phyloP scores from a whole-genome alignment of 2,888 invertebrate species.

The Tetranychus truncatus region DNA sequence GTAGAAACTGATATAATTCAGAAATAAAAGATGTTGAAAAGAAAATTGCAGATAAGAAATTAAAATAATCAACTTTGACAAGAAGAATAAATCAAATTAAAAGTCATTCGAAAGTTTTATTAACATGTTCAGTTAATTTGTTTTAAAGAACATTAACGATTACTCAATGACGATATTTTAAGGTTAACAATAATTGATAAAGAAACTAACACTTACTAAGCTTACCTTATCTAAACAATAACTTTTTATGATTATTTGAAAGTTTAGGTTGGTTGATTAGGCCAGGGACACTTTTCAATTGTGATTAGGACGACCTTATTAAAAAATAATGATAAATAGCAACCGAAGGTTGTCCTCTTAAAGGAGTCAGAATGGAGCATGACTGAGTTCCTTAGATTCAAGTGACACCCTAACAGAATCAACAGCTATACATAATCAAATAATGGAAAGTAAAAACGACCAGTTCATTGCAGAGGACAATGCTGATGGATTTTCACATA shows the following conservation, averaged over 20 bases:
- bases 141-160: neutral
- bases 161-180: neutral
- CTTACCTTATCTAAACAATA: neutral
- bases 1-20: too few species aligned
- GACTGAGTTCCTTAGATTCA: neutral
- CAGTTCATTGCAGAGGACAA: neutral
- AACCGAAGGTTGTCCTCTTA: neutral
- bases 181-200: slow-evolving; percentile 1
- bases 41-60: too few species aligned
- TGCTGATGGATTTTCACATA: too few species aligned
- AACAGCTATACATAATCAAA: neutral
- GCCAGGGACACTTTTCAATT: neutral
- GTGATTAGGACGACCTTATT: slow-evolving; percentile 1
- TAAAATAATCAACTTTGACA: neutral
- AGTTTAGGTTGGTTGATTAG: slow-evolving; percentile 1
- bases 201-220: neutral
- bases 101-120: neutral
- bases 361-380: neutral
- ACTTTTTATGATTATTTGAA: slow-evolving; percentile 1
- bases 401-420: neutral
- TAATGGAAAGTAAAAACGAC: neutral
- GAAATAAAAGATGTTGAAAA: too few species aligned
- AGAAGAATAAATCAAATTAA: neutral
- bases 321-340: neutral
- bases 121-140: neutral